Evolutionary conservation across 1,140 invertebrate species (phyloP).

Genomic region (Drosophila yakuba): DNA sequence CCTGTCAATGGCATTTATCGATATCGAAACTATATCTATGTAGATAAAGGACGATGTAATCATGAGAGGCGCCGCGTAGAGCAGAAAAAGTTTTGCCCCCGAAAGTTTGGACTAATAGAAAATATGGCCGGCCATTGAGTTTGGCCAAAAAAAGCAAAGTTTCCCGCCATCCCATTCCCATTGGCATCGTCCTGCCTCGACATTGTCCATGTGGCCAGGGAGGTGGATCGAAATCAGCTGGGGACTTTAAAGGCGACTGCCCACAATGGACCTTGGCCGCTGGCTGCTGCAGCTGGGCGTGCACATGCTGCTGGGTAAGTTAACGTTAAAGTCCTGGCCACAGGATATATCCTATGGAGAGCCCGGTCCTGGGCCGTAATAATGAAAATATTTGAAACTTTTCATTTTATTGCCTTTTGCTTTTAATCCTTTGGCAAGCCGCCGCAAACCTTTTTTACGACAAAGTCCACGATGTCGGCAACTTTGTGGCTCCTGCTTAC

Average conservation of each 20-base stretch:
- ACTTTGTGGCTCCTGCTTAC: constrained; percentile 62
- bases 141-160: constrained; percentile 47
- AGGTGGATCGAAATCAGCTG: constrained; percentile 25
- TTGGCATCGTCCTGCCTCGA: not conserved
- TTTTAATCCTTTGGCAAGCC: constrained; percentile 76
- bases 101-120: constrained; percentile 56
- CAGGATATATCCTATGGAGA: constrained; percentile 1
- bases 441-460: constrained; percentile 67
- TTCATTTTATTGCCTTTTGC: constrained; percentile 82
- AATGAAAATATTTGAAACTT: constrained; percentile 81
- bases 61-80: constrained; percentile 35
- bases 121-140: constrained; percentile 62
- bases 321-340: constrained; percentile 49
- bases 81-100: constrained; percentile 48
- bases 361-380: constrained; percentile 40
- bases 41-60: constrained; percentile 48
- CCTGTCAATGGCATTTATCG: constrained; percentile 69
- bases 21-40: constrained; percentile 60
- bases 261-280: constrained; percentile 62
- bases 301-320: constrained; percentile 73
- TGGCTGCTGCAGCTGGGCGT: constrained; percentile 74
- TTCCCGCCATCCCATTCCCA: constrained; percentile 12
- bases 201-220: constrained; percentile 27
- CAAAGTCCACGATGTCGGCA: constrained; percentile 71
- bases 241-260: constrained; percentile 47